Evolutionary conservation across 2,888 invertebrate species (phyloP), one percentile per base, ranked within the genome.

Genomic region (Andrena marginata): DNA sequence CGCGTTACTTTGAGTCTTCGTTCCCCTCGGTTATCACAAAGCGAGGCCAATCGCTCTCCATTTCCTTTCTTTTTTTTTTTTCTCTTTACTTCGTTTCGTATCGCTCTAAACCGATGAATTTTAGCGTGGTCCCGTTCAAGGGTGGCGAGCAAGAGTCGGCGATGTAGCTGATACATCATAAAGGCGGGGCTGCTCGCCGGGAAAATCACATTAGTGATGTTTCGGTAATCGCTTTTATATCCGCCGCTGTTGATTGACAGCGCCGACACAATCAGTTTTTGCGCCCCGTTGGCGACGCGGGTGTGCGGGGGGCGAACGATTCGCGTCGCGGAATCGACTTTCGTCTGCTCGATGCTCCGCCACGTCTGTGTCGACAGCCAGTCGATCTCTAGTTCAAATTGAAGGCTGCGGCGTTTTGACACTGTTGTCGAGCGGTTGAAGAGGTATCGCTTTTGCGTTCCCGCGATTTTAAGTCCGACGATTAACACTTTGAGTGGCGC

Each of bases 201-300:
- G 88, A 88, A 89, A 89, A 90, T 89, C 90, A 85, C 85, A 86
- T 89, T 89, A 90, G 90, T 80, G 87, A 90, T 89, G 85, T 89
- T 89, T 90, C 90, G 86, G 85, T 89, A 89, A 90, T 87, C 89
- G 87, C 88, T 87, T 90, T 89, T 89, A 87, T 84, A 85, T 88
- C 82, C 80, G 70, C 20, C 68, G 71, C 42, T 67, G 79, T 79
- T 84, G 88, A 88, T 85, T 84, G 89, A 88, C 88, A 77, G 88
- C 81, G 75, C 69, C 75, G 87, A 78, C 85, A 77, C 78, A 84
- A 87, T 87, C 87, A 86, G 84, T 81, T 87, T 88, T 88, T 79
- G 79, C 68, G 79, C 68, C 77, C 65, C 77, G 68, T 78, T 77
- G 70, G 70, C 64, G 59, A 64, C 82, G 59, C 60, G 60, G 70